Evolutionary conservation across 2,888 invertebrate species (phyloP), one percentile per base, ranked within the genome.

Genomic region (Malthinus flaveolus): DNA sequence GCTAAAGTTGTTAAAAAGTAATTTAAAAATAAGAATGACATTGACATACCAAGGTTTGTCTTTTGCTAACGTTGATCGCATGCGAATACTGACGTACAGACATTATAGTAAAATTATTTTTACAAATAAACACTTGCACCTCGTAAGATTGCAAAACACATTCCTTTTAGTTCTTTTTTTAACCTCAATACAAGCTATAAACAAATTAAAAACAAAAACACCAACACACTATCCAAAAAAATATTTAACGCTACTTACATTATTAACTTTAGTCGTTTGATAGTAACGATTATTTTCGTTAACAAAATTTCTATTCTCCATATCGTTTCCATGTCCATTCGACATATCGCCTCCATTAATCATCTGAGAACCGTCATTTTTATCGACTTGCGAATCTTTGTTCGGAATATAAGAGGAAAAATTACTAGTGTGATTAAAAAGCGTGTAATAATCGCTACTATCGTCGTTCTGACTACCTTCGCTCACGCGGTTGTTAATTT

Each of bases 391-490:
- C 58, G 81, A 71, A 61, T 73, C 73, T 61, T 71, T 75, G 32
- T 68, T 66, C 69, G 84, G 83, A 68, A 85, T 85, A 71, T 84
- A 85, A 52, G 85, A 85, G 56, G 85, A 84, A 72, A 84, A 84
- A 74, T 85, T 83, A 65, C 83, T 84, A 4, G 84, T 82, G 49
- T 83, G 83, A 70, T 82, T 83, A 10, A 49, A 52, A 51, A 49
- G 55, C 45, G 44, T 55, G 32, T 32, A 56, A 36, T 51, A 36
- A 8, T 56, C 60, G 13, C 15, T 35, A n/a, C 33, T 9, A 32
- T 51, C 51, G 9, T 45, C 58, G 36, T 49, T 49, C 44, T 53
- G 49, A 45, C 53, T 45, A 49, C 4, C 23, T n/a, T 49, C 51
- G 46, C 42, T 35, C 42, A 47, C 33, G 8, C 34, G n/a, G n/a